phyloP scores from a whole-genome alignment of 2,888 invertebrate genomes.

The Coronaproctus castanopsis region DNA sequence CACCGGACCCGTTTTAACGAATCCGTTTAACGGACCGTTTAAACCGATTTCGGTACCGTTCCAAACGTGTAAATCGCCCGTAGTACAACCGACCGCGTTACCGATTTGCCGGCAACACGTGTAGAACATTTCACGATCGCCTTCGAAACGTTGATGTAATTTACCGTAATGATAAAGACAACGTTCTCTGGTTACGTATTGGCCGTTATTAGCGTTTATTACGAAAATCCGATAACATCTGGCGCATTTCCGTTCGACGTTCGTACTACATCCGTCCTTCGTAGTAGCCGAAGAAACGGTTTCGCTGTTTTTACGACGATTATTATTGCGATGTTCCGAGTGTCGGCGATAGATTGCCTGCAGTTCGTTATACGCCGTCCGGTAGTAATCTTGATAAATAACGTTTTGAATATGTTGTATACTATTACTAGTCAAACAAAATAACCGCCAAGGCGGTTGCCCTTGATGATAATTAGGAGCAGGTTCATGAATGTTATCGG shows the following conservation, averaged over 20 bases:
- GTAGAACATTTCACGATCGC: slow-evolving; percentile 25
- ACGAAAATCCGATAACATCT: not conserved
- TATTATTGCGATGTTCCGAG: not conserved
- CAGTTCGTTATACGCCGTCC: not conserved
- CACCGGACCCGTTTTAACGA: slow-evolving; percentile 36
- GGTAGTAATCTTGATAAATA: not conserved
- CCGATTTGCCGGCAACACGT: slow-evolving; percentile 40
- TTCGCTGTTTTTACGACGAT: not conserved
- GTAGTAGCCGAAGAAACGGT: not conserved
- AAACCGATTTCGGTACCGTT: slow-evolving; percentile 44
- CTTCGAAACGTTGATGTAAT: slow-evolving; percentile 29
- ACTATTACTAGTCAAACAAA: not conserved
- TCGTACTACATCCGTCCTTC: not conserved
- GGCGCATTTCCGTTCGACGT: not conserved
- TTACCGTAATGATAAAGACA: slow-evolving; percentile 85
- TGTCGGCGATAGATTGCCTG: too few species aligned
- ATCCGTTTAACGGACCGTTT: slow-evolving; percentile 52
- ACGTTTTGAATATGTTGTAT: not conserved
- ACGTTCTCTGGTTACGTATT: slow-evolving; percentile 21
- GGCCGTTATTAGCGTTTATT: not conserved
- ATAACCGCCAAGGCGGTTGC: not conserved
- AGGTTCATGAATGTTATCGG: too few species aligned
- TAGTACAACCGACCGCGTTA: slow-evolving; percentile 41
- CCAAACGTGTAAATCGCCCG: slow-evolving; percentile 53
- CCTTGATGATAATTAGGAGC: not conserved